These are phyloP conservation scores for Eulemur albifrons DNA, from an alignment of 2,797 vertebrate species.

Conservation along the genomic window DNA sequence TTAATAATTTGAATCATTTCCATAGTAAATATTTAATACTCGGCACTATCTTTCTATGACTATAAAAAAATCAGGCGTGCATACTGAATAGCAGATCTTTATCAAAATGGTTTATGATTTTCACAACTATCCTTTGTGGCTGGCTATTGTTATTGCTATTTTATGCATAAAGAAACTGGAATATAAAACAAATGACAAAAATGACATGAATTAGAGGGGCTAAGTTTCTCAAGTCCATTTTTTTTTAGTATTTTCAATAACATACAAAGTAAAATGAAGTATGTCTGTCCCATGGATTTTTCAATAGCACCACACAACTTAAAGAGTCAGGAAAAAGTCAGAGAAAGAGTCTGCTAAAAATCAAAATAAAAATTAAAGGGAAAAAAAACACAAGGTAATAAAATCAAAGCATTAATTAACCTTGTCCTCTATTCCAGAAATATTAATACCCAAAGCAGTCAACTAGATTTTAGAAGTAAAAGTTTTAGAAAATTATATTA, in stretches of 20 bases:
- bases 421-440: background rate
- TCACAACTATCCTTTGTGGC: background rate
- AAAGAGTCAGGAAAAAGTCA: background rate
- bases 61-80: background rate
- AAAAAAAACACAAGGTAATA: background rate
- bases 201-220: background rate
- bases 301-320: background rate
- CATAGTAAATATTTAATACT: background rate
- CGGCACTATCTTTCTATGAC: background rate
- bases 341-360: background rate
- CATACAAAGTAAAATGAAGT: background rate
- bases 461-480: background rate
- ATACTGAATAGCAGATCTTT: background rate
- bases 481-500: background rate
- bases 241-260: constrained; percentile 18
- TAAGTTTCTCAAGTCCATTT: background rate
- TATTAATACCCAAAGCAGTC: background rate
- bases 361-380: background rate
- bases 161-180: background rate
- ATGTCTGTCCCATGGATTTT: background rate
- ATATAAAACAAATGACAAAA: background rate
- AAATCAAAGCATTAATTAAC: background rate
- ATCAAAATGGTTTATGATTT: background rate
- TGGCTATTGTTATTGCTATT: background rate
- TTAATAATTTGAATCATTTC: background rate